A percentile compares a stretch with the other conserved stretches of the same genome.
These are phyloP conservation scores for Forbesichthys papilliferus DNA, from an alignment of 2,113 vertebrate genomes.

Conservation along the genomic window DNA sequence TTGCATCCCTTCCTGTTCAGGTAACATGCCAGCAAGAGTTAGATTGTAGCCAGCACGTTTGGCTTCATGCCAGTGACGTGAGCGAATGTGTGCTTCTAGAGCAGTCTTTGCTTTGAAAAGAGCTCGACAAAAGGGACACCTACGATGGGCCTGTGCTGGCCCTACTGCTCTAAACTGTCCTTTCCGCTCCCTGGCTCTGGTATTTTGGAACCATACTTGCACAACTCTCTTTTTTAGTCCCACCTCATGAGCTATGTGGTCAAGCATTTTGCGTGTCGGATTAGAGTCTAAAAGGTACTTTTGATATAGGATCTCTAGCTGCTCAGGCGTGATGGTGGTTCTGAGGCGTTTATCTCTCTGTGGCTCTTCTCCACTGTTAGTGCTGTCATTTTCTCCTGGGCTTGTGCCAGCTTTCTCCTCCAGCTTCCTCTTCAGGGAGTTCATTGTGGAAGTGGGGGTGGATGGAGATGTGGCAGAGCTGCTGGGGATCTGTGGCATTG, in stretches of 20 bases:
- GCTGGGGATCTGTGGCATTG: slow-evolving; percentile 90
- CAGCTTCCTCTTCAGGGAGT: slow-evolving; percentile 95
- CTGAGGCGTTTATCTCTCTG: slow-evolving; percentile 95
- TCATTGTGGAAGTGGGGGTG: slow-evolving; percentile 94
- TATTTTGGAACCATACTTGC: slow-evolving; percentile 99
- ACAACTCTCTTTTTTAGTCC: slow-evolving; percentile 98
- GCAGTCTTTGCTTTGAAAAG: slow-evolving; percentile 99
- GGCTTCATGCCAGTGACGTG: slow-evolving; percentile 98
- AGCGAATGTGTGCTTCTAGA: slow-evolving; percentile 96
- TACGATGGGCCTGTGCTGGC: slow-evolving; percentile 93
- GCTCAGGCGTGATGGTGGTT: slow-evolving; percentile 98
- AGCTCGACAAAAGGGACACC: slow-evolving; percentile 96
- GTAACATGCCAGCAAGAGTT: slow-evolving; percentile 86
- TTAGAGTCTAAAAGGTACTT: slow-evolving; percentile 98
- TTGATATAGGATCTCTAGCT: slow-evolving; percentile 96
- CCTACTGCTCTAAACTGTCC: slow-evolving; percentile 97
- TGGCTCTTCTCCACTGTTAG: slow-evolving; percentile 93
- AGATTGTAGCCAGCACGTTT: slow-evolving; percentile 97
- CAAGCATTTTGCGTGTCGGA: slow-evolving; percentile 97
- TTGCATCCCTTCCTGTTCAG: slow-evolving; percentile 89
- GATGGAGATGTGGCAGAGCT: slow-evolving; percentile 95
- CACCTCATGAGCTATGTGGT: slow-evolving; percentile 98
- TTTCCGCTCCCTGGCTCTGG: slow-evolving; percentile 94
- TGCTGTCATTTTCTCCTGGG: slow-evolving; percentile 95
- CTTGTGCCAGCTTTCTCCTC: slow-evolving; percentile 96